phyloP scores from a whole-genome alignment of 2,888 invertebrate species.

The Nomada ferruginata region DNA sequence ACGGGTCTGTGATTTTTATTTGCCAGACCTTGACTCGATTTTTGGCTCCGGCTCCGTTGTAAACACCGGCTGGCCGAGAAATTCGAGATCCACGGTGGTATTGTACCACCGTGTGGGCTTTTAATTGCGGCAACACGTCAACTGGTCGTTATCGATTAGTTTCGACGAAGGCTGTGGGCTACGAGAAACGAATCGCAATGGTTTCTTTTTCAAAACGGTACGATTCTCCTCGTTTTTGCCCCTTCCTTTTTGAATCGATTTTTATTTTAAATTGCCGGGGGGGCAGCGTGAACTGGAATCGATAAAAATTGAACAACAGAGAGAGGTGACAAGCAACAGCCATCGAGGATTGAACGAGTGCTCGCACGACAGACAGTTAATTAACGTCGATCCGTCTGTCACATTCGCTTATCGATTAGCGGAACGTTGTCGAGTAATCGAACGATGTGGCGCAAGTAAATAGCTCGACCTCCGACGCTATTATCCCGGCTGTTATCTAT shows the following conservation, averaged over 20 bases:
- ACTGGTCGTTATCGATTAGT: slow-evolving; percentile 39
- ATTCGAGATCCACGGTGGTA: background rate
- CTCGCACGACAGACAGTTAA: slow-evolving; percentile 1
- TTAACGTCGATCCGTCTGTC: slow-evolving; percentile 41
- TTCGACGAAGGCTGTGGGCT: background rate
- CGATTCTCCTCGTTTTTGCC: no score
- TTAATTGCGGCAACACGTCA: slow-evolving; percentile 32
- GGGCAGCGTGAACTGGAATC: no score
- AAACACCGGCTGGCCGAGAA: slow-evolving; percentile 44
- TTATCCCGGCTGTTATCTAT: slow-evolving; percentile 53
- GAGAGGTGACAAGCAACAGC: no score
- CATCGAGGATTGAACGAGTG: background rate
- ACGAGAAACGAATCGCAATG: no score
- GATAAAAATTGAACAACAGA: no score
- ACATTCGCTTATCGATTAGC: slow-evolving; percentile 47
- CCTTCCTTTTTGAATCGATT: no score
- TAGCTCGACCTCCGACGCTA: slow-evolving; percentile 42
- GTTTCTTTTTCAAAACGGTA: no score
- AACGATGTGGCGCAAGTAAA: slow-evolving; percentile 44
- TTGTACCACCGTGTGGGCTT: background rate
- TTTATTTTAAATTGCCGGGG: no score
- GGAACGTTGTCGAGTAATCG: slow-evolving; percentile 44
- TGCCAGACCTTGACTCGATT: slow-evolving; percentile 70
- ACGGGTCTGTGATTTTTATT: slow-evolving; percentile 55
- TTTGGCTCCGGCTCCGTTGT: slow-evolving; percentile 45